Base-by-base conservation (phyloP, 1,140 invertebrate genomes). In the Xylocopa sonorina region DNA sequence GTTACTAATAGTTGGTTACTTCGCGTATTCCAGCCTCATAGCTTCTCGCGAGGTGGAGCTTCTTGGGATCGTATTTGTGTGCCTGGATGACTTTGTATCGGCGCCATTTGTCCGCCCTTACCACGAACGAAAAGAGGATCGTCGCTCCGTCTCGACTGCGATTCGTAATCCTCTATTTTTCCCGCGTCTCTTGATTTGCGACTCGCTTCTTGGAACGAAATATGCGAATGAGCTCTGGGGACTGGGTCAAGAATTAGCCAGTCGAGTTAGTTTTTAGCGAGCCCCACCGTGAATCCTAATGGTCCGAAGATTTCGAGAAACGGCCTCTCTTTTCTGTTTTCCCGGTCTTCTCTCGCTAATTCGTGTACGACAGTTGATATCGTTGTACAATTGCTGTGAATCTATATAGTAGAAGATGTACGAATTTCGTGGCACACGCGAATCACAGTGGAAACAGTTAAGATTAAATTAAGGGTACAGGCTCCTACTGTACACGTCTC, bases 1-100 rank as follows among this genome's bases (percentile, higher is more conserved):
- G 88, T 90, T 90, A 90, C 87, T 87, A 89, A 87, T 88, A 79
- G 85, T 88, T 87, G 81, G 84, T 87, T 85, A 86, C 82, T 79
- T 81, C 43, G 74, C 80, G 85, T 89, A 87, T 88, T 88, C 85
- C 78, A 86, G 76, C 75, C 81, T 86, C 85, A 84, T 85, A 84
- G 68, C 32, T 72, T 76, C 71, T 58, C 74, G 58, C 80, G 80
- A 85, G 80, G 78, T 80, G 73, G 81, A 83, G 71, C 66, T 81
- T 77, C 88, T 72, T 51, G 79, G 83, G 85, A 89, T 83, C 87
- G 80, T 81, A 78, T 87, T 86, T 80, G 82, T 82, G 82, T 80
- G 80, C 60, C 63, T n/a, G 48, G 50, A 55, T 43, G 58, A 82
- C 73, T 83, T 83, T 75, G 57, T 57, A 77, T 82, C 66, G 75